Evolutionary conservation across 1,140 invertebrate species (phyloP).

Genomic region (Drosophila sechellia): DNA sequence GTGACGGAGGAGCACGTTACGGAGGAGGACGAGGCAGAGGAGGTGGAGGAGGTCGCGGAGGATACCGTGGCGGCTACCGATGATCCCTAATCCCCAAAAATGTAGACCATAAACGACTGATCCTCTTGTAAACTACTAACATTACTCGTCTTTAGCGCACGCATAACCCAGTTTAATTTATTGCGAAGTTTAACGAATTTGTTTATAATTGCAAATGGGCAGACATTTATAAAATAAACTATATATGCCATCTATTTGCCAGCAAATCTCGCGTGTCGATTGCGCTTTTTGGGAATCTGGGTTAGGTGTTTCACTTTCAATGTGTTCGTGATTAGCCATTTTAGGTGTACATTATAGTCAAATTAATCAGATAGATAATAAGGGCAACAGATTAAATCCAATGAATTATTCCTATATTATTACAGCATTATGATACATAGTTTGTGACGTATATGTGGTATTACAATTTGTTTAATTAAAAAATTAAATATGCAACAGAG

Average conservation of each 20-base stretch:
- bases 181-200: conserved; percentile 34
- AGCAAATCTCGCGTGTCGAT: conserved; percentile 48
- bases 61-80: conserved; percentile 63
- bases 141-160: neutral
- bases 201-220: conserved; percentile 47
- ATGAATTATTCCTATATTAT: neutral
- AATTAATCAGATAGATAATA: conserved; percentile 1
- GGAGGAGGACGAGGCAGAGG: conserved; percentile 31
- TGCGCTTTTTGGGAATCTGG: conserved; percentile 11
- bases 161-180: conserved; percentile 52
- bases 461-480: neutral
- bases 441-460: neutral
- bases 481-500: neutral
- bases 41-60: conserved; percentile 72
- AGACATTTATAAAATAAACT: conserved; percentile 42
- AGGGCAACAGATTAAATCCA: neutral
- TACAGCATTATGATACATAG: no score
- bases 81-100: neutral
- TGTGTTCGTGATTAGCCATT: conserved; percentile 6
- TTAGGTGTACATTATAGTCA: neutral
- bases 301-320: conserved; percentile 44
- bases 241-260: conserved; percentile 45
- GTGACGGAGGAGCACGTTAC: conserved; percentile 26
- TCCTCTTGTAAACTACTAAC: conserved; percentile 3
- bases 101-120: conserved; percentile 19